A percentile compares a stretch with the other conserved stretches of the same genome.
Conservation (phyloP, 2,888 invertebrate genomes). For the Caenorhabditis sp. region DNA sequence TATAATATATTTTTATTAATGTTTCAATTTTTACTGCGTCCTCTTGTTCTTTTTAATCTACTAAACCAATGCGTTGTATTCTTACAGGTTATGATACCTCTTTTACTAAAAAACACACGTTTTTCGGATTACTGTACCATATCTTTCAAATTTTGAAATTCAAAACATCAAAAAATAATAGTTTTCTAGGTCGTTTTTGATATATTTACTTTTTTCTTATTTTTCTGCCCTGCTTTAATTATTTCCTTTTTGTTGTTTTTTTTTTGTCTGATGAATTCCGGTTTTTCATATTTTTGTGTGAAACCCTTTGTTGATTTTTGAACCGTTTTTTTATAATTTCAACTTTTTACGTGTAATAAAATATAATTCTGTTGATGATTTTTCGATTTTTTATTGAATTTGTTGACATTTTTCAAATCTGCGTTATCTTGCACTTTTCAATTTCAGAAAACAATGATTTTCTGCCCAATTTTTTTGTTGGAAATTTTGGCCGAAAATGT, state of each 20-base stretch:
- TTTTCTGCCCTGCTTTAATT: conserved; percentile 4
- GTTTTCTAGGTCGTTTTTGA: neutral
- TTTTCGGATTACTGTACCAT: conserved; percentile 2
- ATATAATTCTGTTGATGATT: conserved; percentile 11
- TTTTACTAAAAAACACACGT: too few species aligned
- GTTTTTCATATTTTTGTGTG: neutral
- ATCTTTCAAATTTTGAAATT: conserved; percentile 7
- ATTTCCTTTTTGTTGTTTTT: neutral
- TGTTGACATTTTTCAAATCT: neutral
- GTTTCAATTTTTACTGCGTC: neutral
- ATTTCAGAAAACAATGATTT: neutral
- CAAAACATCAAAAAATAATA: neutral
- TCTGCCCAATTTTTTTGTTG: too few species aligned
- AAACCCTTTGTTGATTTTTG: neutral
- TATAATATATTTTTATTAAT: neutral
- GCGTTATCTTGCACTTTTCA: neutral
- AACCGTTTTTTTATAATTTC: conserved; percentile 9
- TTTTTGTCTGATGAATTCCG: neutral
- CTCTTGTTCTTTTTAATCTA: conserved; percentile 2
- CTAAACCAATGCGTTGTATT: conserved; percentile 1
- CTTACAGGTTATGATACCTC: conserved; percentile 2
- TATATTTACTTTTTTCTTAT: conserved; percentile 3
- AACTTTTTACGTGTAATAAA: conserved; percentile 31
- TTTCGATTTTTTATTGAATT: neutral
- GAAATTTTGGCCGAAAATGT: too few species aligned